Evolutionary conservation across 1,140 invertebrate species (phyloP).

Genomic region (Acyrthosiphon pisum): DNA sequence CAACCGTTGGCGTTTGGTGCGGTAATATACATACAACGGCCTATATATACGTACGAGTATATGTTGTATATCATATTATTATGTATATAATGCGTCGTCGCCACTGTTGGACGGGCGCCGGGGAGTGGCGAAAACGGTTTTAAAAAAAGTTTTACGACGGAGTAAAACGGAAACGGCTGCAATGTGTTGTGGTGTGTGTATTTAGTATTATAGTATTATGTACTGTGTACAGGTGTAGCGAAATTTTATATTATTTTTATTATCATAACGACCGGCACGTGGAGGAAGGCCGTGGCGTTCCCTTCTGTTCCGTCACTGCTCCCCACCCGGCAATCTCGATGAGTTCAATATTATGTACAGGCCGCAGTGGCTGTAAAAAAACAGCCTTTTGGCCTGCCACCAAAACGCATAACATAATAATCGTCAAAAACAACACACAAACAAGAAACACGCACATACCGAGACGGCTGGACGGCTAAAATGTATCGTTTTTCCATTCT

Average conservation of each 20-base stretch:
- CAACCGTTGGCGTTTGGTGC: background rate
- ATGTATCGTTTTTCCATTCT: background rate
- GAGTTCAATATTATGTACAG: background rate
- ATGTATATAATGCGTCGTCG: too few relatives aligned
- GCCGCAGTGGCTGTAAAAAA: background rate
- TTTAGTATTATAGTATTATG: background rate
- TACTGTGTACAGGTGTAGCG: constrained; percentile 15
- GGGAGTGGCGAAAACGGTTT: background rate
- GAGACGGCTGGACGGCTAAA: background rate
- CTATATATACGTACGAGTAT: background rate
- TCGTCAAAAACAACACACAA: background rate
- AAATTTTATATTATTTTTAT: constrained; percentile 2
- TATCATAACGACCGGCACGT: background rate
- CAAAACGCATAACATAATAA: constrained; percentile 8
- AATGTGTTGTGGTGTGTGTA: background rate
- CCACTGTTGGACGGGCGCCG: background rate
- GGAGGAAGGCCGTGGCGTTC: background rate
- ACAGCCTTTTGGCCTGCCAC: constrained; percentile 10
- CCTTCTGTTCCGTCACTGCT: background rate
- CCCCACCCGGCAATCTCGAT: background rate
- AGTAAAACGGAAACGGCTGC: background rate
- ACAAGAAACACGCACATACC: background rate
- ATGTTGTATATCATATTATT: too few relatives aligned
- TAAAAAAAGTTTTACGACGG: background rate
- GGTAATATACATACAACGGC: background rate